Evolutionary conservation across 1,140 invertebrate genomes (phyloP).

Genomic region (Penaeus vannamei): DNA sequence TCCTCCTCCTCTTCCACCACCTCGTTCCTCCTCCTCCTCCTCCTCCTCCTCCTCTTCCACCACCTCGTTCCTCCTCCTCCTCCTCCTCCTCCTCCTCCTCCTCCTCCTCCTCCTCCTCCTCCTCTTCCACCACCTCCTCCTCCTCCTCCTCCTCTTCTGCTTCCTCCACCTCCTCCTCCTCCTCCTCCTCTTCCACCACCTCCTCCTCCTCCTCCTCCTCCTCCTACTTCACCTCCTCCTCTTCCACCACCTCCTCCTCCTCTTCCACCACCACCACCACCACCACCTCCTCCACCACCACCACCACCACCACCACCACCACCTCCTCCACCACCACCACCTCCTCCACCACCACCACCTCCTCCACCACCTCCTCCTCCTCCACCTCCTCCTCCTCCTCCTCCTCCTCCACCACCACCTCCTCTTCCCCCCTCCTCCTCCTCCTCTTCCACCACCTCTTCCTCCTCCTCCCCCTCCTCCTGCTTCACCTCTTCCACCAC

Average conservation of each 20-base stretch:
- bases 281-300: constrained; percentile 15
- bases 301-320: constrained; percentile 42
- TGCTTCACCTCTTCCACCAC: not conserved
- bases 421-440: no score
- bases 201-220: constrained; percentile 19
- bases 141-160: not conserved
- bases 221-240: not conserved
- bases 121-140: not conserved
- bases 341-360: not conserved
- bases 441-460: not conserved
- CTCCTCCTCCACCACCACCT: no score
- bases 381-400: no score
- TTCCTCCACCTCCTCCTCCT: not conserved
- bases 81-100: not conserved
- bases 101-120: not conserved
- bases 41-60: not conserved
- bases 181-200: not conserved
- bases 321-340: constrained; percentile 37
- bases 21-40: not conserved
- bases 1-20: not conserved
- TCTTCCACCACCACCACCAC: not conserved
- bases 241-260: not conserved
- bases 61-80: not conserved
- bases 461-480: not conserved
- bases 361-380: no score